A percentile compares a stretch with the other conserved stretches of the same genome.
Conservation (phyloP, 2,113 vertebrate species). For the Paramisgurnus dabryanus region DNA sequence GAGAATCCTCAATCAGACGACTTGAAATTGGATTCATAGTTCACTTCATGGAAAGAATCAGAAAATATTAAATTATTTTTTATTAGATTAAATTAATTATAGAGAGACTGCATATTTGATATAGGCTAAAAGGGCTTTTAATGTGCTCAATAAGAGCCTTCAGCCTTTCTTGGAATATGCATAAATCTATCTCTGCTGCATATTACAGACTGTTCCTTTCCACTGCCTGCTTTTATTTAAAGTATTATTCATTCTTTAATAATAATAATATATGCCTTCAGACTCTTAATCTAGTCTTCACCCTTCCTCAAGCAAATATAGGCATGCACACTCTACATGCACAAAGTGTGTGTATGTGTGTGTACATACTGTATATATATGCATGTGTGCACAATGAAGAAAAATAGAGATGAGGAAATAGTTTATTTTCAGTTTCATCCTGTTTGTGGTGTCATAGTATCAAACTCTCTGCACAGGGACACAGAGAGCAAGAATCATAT, state of each 20-base stretch:
- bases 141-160: constrained; percentile 66
- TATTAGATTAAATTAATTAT: constrained; percentile 70
- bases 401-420: background rate
- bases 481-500: background rate
- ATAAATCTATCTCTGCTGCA: constrained; percentile 57
- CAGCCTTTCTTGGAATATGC: constrained; percentile 63
- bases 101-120: constrained; percentile 62
- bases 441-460: background rate
- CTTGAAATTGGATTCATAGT: constrained; percentile 69
- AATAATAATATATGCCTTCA: constrained; percentile 36
- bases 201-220: constrained; percentile 45
- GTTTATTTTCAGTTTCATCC: background rate
- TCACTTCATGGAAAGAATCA: constrained; percentile 63
- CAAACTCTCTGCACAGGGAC: background rate
- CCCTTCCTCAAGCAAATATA: constrained; percentile 15
- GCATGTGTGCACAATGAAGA: constrained; percentile 13
- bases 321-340: background rate
- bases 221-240: constrained; percentile 50
- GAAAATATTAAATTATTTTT: constrained; percentile 60
- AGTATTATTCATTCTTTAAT: constrained; percentile 36
- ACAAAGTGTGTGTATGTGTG: too few species aligned
- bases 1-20: constrained; percentile 60
- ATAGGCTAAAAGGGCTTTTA: constrained; percentile 63
- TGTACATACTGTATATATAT: background rate
- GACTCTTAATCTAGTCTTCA: constrained; percentile 39